Evolutionary conservation across 2,888 invertebrate species (phyloP), one percentile per base, ranked within the genome.

Genomic region (Sarcophaga rosellei): DNA sequence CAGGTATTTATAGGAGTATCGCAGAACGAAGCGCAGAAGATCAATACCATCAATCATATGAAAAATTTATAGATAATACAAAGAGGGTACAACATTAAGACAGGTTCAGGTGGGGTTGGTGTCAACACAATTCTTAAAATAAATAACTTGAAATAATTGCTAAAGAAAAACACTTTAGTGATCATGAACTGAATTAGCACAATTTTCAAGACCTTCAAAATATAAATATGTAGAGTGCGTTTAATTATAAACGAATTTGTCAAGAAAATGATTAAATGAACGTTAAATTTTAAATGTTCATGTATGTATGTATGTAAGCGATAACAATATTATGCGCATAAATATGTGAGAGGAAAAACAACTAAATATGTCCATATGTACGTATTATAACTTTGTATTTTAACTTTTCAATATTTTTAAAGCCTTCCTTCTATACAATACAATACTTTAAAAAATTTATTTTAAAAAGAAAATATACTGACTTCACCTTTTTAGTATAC

Each of bases 1-100:
- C 47, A 53, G 61, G 61, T 70, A 72, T 82, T 82, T 82, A 77
- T 81, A 66, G 59, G 21, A 72, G 65, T 15, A 35, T 35, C 8
- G 6, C 4, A 75, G 61, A 61, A 45, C 20, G 5, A 44, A 25
- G 25, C 5, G 6, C 25, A 25, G 6, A 25, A 25, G 6, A 4
- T 5, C 4, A 69, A 63, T 21, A 69, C 77, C 77, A 82, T 82
- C 77, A 82, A 82, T 77, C 82, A 82, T 72, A 44, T 72, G 57
- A 20, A 45, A 69, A 12, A 47, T 65, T 59, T 4, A 8, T n/a
- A 21, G 61, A 20, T 61, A 47, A 47, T 47, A 15, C 4, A 47
- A 47, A 47, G 47, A 15, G 11, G 11, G 4, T 47, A 15, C 15
- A 15, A 15, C 0, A 15, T 25, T 25, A 25, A 25, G 4, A 15